Evolutionary conservation across 2,113 vertebrate genomes (phyloP).

Genomic region (Puntigrus tetrazona): DNA sequence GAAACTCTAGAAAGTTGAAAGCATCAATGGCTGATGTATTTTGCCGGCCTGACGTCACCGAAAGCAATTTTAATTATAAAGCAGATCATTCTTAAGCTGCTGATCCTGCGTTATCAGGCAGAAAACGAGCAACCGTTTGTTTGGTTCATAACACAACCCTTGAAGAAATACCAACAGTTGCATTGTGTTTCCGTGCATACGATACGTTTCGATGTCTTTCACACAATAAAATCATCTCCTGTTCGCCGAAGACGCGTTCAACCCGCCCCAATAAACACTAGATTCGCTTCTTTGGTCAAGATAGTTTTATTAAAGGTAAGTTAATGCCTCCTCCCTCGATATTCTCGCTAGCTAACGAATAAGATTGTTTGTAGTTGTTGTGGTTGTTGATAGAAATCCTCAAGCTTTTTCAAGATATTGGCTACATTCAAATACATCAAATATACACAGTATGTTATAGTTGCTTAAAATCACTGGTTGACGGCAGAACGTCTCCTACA

Average conservation of each 20-base stretch:
- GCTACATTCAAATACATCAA: constrained; percentile 44
- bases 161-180: too few species aligned
- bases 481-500: constrained; percentile 26
- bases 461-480: constrained; percentile 37
- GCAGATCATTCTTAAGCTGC: constrained; percentile 3
- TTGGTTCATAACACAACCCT: not conserved
- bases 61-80: constrained; percentile 9
- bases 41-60: not conserved
- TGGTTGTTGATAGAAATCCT: constrained; percentile 35
- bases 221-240: not conserved
- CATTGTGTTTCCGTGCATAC: not conserved
- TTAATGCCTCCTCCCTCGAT: not conserved
- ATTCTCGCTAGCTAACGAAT: constrained; percentile 12
- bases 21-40: not conserved
- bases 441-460: constrained; percentile 31
- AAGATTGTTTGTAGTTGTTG: not conserved
- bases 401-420: constrained; percentile 28
- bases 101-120: constrained; percentile 8
- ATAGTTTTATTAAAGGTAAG: constrained; percentile 48
- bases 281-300: constrained; percentile 32
- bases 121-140: not conserved
- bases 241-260: not conserved
- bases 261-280: not conserved
- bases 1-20: not conserved
- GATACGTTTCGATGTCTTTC: not conserved